A percentile compares a stretch with the other conserved stretches of the same genome.
Evolutionary conservation across 2,797 vertebrate genomes (phyloP).

Genomic region (Percopsis omiscomaycus): DNA sequence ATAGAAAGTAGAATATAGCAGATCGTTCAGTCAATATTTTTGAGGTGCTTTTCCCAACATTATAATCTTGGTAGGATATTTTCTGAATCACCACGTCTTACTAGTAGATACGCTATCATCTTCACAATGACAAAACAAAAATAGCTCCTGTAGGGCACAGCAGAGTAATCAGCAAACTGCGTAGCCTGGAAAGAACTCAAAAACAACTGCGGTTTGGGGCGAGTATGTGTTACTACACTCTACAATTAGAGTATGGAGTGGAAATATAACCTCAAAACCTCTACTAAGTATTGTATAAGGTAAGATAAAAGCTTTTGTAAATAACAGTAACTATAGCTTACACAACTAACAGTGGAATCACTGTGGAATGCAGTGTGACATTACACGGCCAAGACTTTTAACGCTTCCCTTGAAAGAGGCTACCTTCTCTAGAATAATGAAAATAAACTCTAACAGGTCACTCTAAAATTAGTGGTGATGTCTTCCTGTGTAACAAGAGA

Average conservation of each 20-base stretch:
- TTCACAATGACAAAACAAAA: neutral
- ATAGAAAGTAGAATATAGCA: too few relatives aligned
- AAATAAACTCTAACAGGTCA: conserved; percentile 48
- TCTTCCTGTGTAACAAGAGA: conserved; percentile 82
- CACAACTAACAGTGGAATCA: neutral
- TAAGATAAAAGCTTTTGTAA: neutral
- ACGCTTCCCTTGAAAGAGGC: conserved; percentile 6
- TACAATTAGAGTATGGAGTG: too few relatives aligned
- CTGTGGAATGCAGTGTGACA: neutral
- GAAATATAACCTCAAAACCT: neutral
- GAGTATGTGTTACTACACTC: too few relatives aligned
- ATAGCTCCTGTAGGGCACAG: neutral
- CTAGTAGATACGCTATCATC: neutral
- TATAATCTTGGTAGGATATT: too few relatives aligned
- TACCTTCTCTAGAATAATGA: conserved; percentile 20
- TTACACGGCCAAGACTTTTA: conserved; percentile 18
- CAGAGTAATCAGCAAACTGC: neutral
- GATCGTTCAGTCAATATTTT: too few relatives aligned
- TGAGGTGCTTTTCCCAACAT: too few relatives aligned
- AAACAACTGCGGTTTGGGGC: too few relatives aligned
- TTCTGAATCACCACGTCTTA: too few relatives aligned
- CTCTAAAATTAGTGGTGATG: conserved; percentile 81
- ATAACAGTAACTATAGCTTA: neutral
- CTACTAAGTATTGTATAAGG: neutral
- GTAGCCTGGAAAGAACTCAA: too few relatives aligned